Conservation (phyloP, 2,113 vertebrate species). For the Tetraodon nigroviridis region DNA sequence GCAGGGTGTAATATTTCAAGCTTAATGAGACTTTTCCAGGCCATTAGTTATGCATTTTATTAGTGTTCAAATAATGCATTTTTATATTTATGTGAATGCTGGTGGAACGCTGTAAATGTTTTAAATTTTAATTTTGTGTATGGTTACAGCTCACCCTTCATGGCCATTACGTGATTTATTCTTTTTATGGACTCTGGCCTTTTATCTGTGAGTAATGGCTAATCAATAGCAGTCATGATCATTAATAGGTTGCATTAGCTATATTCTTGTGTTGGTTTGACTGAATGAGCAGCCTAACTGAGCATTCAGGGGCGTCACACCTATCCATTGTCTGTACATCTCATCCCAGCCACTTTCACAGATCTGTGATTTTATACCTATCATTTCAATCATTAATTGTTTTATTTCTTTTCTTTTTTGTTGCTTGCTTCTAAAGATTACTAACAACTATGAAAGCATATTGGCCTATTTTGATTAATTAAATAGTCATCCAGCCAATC, state of each 20-base stretch:
- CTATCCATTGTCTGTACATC: too few relatives aligned
- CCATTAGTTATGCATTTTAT: not conserved
- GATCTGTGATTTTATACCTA: too few relatives aligned
- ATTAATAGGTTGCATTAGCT: slow-evolving; percentile 59
- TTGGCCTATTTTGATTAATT: too few relatives aligned
- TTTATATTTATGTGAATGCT: slow-evolving; percentile 1
- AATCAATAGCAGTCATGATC: slow-evolving; percentile 65
- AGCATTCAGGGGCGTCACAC: too few relatives aligned
- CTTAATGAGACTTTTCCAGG: too few relatives aligned
- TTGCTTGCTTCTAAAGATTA: too few relatives aligned
- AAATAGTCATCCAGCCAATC: too few relatives aligned
- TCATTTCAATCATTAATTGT: too few relatives aligned
- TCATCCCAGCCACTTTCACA: too few relatives aligned
- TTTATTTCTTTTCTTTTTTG: too few relatives aligned
- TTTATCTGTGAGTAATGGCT: slow-evolving; percentile 48
- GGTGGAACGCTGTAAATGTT: slow-evolving; percentile 22
- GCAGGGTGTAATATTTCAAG: too few relatives aligned
- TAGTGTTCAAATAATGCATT: not conserved
- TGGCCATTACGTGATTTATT: slow-evolving; percentile 38
- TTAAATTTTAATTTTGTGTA: slow-evolving; percentile 15
- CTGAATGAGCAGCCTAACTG: slow-evolving; percentile 49
- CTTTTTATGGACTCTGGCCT: slow-evolving; percentile 31
- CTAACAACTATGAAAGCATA: too few relatives aligned
- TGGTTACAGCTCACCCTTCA: slow-evolving; percentile 21
- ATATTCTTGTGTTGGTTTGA: slow-evolving; percentile 45